phyloP scores from a whole-genome alignment of 2,888 invertebrate species.

The Cephus sareptanus region DNA sequence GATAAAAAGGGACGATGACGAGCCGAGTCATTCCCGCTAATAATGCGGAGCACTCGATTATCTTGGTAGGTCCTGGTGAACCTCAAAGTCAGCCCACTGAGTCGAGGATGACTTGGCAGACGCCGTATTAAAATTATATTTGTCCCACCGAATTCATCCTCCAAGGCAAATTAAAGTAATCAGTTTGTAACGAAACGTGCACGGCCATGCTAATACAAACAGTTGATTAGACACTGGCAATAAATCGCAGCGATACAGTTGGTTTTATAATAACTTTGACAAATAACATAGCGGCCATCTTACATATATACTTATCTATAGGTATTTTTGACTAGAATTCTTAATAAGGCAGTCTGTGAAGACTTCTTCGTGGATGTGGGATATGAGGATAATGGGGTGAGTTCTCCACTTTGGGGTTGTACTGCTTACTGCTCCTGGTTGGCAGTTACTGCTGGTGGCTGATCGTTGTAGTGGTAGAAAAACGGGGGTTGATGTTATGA shows the following conservation, averaged over 20 bases:
- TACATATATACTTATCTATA: neutral
- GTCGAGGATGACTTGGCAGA: constrained; percentile 21
- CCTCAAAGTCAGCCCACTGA: constrained; percentile 17
- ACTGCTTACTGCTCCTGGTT: neutral
- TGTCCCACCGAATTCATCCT: constrained; percentile 24
- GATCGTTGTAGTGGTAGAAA: constrained; percentile 5
- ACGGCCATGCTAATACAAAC: neutral
- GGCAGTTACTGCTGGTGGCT: neutral
- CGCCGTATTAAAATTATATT: constrained; percentile 25
- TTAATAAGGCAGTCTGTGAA: neutral
- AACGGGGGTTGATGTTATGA: constrained; percentile 58
- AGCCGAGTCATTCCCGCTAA: constrained; percentile 60
- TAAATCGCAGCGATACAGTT: neutral
- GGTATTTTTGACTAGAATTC: neutral
- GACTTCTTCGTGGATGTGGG: neutral
- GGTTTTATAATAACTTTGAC: neutral
- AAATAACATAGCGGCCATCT: neutral
- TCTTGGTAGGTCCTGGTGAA: neutral
- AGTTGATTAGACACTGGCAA: neutral
- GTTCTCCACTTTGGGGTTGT: neutral
- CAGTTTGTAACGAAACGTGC: constrained; percentile 18
- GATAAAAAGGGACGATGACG: constrained; percentile 15
- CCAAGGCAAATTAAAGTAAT: constrained; percentile 34
- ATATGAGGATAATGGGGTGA: neutral
- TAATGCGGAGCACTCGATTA: constrained; percentile 47